Conservation (phyloP, 2,797 vertebrate species). For the Ibycter americanus region DNA sequence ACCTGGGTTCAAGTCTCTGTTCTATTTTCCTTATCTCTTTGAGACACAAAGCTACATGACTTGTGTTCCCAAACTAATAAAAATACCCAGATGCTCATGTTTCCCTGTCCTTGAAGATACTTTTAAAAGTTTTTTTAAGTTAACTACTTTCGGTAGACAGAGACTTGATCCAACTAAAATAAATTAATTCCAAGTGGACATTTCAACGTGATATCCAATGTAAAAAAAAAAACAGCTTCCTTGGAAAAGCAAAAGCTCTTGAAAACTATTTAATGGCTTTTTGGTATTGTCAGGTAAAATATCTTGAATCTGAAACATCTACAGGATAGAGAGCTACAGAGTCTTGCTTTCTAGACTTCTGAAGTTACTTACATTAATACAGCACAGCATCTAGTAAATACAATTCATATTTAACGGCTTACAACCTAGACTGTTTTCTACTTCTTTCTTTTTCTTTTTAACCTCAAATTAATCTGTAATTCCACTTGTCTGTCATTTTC, state of each 20-base stretch:
- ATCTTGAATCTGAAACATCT: neutral
- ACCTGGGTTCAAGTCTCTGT: constrained; percentile 44
- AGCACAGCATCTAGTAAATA: neutral
- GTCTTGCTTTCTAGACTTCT: neutral
- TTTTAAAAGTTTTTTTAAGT: neutral
- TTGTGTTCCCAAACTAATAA: constrained; percentile 51
- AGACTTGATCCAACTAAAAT: neutral
- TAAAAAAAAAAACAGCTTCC: neutral
- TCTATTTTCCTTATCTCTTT: constrained; percentile 56
- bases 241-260: neutral
- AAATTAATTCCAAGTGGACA: neutral
- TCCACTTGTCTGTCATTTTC: constrained; percentile 6
- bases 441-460: neutral
- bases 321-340: neutral
- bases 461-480: neutral
- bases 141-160: neutral
- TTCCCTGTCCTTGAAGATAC: constrained; percentile 43
- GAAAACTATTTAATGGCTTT: neutral
- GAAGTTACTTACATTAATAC: neutral
- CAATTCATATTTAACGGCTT: neutral
- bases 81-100: constrained; percentile 10
- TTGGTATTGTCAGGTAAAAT: neutral
- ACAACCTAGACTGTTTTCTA: neutral
- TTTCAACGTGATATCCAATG: neutral
- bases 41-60: constrained; percentile 49